A percentile compares a stretch with the other conserved stretches of the same genome.
Conservation (phyloP, 1,140 invertebrate species). For the Hyposmocoma kahamanoa region DNA sequence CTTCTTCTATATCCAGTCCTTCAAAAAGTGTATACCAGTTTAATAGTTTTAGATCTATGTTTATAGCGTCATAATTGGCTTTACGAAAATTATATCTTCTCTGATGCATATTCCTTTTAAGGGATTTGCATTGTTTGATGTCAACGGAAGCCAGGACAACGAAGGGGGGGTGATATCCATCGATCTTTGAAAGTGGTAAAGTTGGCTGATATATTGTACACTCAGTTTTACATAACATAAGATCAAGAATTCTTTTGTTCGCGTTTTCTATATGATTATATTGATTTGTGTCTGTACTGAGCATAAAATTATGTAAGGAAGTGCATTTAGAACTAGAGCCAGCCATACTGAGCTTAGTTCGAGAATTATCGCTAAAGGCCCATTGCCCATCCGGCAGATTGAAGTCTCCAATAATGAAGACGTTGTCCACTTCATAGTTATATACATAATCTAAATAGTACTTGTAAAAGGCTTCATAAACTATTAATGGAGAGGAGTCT, state of each 20-base stretch:
- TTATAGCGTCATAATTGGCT: conserved; percentile 2
- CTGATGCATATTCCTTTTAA: not conserved
- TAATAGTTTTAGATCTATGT: not conserved
- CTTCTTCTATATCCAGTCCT: not conserved
- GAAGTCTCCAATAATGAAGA: not conserved
- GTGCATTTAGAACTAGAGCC: not conserved
- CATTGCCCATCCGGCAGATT: not conserved
- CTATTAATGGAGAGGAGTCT: not conserved
- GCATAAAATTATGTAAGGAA: not conserved
- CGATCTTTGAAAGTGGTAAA: not conserved
- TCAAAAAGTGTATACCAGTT: not conserved
- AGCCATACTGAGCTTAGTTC: not conserved
- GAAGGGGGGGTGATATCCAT: not conserved
- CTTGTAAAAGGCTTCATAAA: not conserved
- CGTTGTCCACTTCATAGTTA: not conserved
- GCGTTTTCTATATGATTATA: not conserved
- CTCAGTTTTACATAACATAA: not conserved
- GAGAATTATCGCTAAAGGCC: not conserved
- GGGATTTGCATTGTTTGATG: not conserved
- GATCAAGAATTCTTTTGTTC: not conserved
- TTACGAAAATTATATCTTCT: not conserved
- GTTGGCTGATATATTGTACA: not conserved
- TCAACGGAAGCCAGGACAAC: not conserved
- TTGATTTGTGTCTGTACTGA: not conserved
- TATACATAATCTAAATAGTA: not conserved